Base-by-base conservation (phyloP, 1,140 invertebrate genomes). In the Colletes latitarsis region DNA sequence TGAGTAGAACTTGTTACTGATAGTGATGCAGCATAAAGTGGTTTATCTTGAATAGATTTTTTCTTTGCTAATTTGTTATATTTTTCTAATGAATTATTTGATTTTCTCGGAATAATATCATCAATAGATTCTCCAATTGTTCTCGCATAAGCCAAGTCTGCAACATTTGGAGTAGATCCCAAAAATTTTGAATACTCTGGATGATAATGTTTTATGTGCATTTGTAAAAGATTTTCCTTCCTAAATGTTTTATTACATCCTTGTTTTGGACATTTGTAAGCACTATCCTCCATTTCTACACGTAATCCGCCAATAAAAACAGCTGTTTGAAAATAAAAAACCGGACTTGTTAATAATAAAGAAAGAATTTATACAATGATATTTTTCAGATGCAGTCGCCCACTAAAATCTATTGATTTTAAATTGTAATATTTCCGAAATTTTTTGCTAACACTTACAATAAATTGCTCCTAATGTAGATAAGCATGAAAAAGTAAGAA, bases 191-290 rank as follows among this genome's bases (percentile, higher is more conserved):
- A 95, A 82, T 96, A 94, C 82, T 98, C 97, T 2, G 96, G 95
- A 93, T 98, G 97, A 89, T 98, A 98, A 92, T 98, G 97, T 86
- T 98, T 98, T n/a, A 98, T 96, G 87, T 98, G 97, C 95, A 98
- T 98, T 91, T 96, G 95, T 3, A 98, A 92, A 43, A 98, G 94
- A 85, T 97, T 97, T 88, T 98, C 97, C 90, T 98, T 98, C 21
- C 98, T 94, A 91, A 98, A 98, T 80, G 96, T 96, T 93, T 99
- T 99, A 15, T 94, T 95, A 90, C 98, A 99, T 6, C 95, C 96
- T 73, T 96, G 95, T 72, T 97, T 96, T 0, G 96, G 96, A 92
- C 98, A 99, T 41, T 96, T 95, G 62, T 96, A 95, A 12, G 95
- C 93, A 85, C 96, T 96, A 55, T 97, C 95, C 68, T 96, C 95